Percentiles rank a stretch among this genome's conserved stretches.
These are phyloP conservation scores for Mellilla xanthometata DNA, from an alignment of 2,888 invertebrate species.

Conservation along the genomic window DNA sequence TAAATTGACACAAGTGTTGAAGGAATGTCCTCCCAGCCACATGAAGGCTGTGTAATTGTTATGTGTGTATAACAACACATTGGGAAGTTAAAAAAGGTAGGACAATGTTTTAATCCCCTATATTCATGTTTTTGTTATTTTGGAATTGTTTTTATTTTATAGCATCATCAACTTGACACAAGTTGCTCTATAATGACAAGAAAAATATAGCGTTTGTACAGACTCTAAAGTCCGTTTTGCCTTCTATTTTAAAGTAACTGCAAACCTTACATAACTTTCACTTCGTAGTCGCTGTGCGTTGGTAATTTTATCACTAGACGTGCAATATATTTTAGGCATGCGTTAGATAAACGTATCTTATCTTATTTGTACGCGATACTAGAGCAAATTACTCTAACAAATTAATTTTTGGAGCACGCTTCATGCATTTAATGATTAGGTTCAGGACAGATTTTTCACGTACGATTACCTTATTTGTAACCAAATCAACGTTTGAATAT, in stretches of 20 bases:
- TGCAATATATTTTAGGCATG: constrained; percentile 16
- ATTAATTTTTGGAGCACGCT: constrained; percentile 16
- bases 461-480: too few relatives aligned
- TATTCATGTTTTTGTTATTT: neutral
- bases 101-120: too few relatives aligned
- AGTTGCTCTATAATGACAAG: neutral
- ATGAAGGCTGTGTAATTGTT: constrained; percentile 22
- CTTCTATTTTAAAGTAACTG: too few relatives aligned
- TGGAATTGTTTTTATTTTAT: too few relatives aligned
- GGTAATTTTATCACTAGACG: constrained; percentile 3
- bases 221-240: too few relatives aligned
- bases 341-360: constrained; percentile 26
- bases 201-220: too few relatives aligned
- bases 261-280: neutral
- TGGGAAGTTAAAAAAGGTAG: too few relatives aligned
- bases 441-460: neutral
- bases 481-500: too few relatives aligned
- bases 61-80: neutral
- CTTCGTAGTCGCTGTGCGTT: constrained; percentile 23
- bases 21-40: too few relatives aligned
- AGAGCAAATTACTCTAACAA: constrained; percentile 13
- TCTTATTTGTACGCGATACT: constrained; percentile 20
- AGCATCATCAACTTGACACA: neutral
- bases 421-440: constrained; percentile 8
- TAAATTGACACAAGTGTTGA: constrained; percentile 25